Conservation (phyloP, 1,140 invertebrate genomes). For the Probaryconus sp. region DNA sequence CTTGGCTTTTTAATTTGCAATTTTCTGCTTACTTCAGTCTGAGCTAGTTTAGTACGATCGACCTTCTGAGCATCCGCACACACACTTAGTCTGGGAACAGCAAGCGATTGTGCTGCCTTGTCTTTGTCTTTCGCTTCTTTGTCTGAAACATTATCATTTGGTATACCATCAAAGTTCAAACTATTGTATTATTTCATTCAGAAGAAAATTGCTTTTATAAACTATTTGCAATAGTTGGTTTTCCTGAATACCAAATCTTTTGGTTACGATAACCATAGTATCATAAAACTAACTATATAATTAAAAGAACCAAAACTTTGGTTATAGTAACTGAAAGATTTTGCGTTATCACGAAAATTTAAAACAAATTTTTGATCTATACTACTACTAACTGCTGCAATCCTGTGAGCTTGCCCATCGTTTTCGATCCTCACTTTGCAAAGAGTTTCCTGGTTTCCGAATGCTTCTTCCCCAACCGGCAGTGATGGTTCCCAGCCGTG, state of each 20-base stretch:
- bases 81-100: conserved; percentile 91
- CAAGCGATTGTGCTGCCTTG: conserved; percentile 82
- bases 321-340: too few species aligned
- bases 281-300: too few species aligned
- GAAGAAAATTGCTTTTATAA: too few species aligned
- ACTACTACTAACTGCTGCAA: conserved; percentile 90
- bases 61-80: conserved; percentile 96
- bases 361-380: too few species aligned
- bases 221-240: too few species aligned
- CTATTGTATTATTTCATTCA: too few species aligned
- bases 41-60: conserved; percentile 91
- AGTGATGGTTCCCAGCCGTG: conserved; percentile 90
- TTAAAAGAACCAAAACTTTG: too few species aligned
- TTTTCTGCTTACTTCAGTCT: conserved; percentile 86
- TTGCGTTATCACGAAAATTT: too few species aligned
- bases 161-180: too few species aligned
- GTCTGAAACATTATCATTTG: conserved; percentile 78
- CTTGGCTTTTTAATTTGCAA: neutral
- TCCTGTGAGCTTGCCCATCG: conserved; percentile 95
- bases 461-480: conserved; percentile 93
- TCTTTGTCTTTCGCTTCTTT: conserved; percentile 88
- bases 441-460: conserved; percentile 84
- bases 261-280: too few species aligned
- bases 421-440: conserved; percentile 90
- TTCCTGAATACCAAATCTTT: too few species aligned